Conservation (phyloP, 2,797 vertebrate genomes). For the Potorous gilbertii region DNA sequence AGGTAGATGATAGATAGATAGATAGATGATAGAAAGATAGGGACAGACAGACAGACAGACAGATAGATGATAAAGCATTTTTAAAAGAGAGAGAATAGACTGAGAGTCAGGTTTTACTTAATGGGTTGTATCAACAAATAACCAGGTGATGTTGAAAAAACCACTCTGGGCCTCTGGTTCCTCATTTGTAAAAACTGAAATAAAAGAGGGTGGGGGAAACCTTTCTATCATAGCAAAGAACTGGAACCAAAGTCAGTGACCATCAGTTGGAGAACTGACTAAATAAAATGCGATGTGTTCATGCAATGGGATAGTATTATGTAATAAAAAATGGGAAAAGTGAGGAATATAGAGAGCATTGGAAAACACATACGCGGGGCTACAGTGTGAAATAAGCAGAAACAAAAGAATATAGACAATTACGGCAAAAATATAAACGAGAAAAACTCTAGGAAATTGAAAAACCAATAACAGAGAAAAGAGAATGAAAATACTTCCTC, state of each 20-base stretch:
- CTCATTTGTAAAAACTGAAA: not conserved
- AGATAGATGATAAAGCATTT: not conserved
- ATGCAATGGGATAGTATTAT: not conserved
- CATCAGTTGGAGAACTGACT: not conserved
- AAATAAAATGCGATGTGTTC: not conserved
- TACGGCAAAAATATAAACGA: not conserved
- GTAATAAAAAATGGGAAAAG: not conserved
- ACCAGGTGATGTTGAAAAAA: not conserved
- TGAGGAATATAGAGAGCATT: not conserved
- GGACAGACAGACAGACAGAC: no score
- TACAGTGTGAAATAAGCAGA: not conserved
- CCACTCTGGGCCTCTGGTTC: not conserved
- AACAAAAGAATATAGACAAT: not conserved
- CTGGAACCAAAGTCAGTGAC: not conserved
- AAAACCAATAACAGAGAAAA: not conserved
- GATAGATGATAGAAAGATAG: no score
- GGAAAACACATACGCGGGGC: not conserved
- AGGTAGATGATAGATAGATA: not conserved
- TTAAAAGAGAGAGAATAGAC: not conserved
- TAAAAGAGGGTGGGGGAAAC: not conserved
- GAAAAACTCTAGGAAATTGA: not conserved
- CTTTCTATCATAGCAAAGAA: not conserved
- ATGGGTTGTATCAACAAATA: not conserved
- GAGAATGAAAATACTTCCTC: not conserved
- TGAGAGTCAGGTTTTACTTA: not conserved